Conservation (phyloP, 2,797 vertebrate genomes). For the Buphagus erythrorhynchus region DNA sequence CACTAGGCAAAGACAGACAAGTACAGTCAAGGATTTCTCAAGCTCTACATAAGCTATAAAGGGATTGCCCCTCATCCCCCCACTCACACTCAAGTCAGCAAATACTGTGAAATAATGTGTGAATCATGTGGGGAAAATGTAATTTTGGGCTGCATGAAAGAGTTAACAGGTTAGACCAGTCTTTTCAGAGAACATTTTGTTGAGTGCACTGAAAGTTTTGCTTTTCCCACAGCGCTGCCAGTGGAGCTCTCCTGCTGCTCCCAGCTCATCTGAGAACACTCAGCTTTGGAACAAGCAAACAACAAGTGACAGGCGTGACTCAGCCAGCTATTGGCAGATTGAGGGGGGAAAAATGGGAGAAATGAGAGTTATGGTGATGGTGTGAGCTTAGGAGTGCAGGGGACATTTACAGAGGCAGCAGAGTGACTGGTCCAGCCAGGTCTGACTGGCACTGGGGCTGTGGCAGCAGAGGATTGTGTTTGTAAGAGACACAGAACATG, state of each 20-base stretch:
- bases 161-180: background rate
- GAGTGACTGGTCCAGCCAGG: background rate
- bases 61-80: background rate
- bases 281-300: background rate
- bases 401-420: background rate
- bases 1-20: background rate
- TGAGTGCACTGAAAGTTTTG: background rate
- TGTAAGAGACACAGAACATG: background rate
- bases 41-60: background rate
- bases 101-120: background rate
- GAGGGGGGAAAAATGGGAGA: background rate
- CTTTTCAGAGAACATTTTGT: background rate
- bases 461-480: background rate
- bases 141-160: background rate
- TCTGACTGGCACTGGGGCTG: background rate
- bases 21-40: background rate
- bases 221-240: background rate
- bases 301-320: slow-evolving; percentile 28
- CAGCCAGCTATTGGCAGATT: background rate
- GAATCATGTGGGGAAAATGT: background rate
- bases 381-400: background rate
- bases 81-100: background rate
- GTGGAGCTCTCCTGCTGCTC: background rate
- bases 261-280: background rate
- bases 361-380: background rate